Conservation (phyloP, 2,797 vertebrate genomes). For the Scolopax bukidnonensis region DNA sequence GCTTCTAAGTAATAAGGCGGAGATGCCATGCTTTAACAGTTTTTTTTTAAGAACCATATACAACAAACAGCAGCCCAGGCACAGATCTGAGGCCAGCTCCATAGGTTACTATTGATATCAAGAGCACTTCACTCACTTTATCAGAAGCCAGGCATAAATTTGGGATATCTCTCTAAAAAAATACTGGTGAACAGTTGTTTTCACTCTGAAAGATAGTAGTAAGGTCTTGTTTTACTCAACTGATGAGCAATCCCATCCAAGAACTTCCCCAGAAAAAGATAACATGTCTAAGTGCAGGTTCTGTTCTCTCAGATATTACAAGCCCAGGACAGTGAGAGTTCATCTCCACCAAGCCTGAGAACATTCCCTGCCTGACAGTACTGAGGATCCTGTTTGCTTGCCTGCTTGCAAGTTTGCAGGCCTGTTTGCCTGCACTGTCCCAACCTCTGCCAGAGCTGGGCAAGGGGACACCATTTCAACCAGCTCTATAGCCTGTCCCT, state of each 20-base stretch:
- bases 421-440: neutral
- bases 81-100: neutral
- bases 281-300: neutral
- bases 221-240: neutral
- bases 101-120: neutral
- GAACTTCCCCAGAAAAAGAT: neutral
- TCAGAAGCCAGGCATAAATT: neutral
- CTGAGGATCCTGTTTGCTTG: neutral
- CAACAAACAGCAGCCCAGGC: neutral
- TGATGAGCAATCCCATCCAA: neutral
- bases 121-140: neutral
- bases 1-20: neutral
- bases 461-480: neutral
- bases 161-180: neutral
- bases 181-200: neutral
- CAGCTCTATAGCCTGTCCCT: neutral
- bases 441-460: neutral
- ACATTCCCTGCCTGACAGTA: accelerated
- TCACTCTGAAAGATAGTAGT: neutral
- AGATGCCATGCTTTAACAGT: neutral
- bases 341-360: neutral
- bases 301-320: neutral
- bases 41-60: neutral
- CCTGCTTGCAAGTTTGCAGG: neutral
- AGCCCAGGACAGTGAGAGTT: neutral